Conservation (phyloP, 2,113 vertebrate genomes). For the Amazona vittata region DNA sequence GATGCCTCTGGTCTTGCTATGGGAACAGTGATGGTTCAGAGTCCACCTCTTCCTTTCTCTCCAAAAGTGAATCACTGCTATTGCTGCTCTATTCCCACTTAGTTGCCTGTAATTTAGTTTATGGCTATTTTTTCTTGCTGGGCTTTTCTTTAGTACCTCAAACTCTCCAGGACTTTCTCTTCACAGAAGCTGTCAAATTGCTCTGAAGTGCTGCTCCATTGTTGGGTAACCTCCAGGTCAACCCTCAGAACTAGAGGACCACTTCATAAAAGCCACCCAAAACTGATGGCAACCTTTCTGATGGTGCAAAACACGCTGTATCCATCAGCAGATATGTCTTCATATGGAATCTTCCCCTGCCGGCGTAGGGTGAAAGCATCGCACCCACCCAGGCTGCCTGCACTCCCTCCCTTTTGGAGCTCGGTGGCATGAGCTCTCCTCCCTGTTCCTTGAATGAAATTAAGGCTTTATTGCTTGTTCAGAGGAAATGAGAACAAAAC, state of each 20-base stretch:
- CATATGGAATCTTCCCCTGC: rapidly evolving
- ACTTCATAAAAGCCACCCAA: neutral
- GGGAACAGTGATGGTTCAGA: neutral
- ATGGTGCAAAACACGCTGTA: neutral
- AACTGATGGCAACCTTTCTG: neutral
- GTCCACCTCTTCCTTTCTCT: neutral
- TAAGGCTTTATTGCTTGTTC: slow-evolving; percentile 29
- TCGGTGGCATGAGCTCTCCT: neutral
- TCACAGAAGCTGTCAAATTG: neutral
- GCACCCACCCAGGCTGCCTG: neutral
- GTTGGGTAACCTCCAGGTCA: neutral
- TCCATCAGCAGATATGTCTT: neutral
- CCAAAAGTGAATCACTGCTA: neutral
- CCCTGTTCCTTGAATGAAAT: slow-evolving; percentile 6
- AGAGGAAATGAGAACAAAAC: slow-evolving; percentile 52
- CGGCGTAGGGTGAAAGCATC: neutral
- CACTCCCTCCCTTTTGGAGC: neutral
- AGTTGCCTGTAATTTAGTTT: neutral
- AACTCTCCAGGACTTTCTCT: neutral
- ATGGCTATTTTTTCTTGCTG: neutral
- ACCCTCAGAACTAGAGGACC: neutral
- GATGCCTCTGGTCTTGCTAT: neutral
- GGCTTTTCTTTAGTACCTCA: neutral
- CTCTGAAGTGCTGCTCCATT: neutral
- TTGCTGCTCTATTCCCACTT: neutral